phyloP scores from a whole-genome alignment of 2,888 invertebrate genomes.

The Tillus elongatus region DNA sequence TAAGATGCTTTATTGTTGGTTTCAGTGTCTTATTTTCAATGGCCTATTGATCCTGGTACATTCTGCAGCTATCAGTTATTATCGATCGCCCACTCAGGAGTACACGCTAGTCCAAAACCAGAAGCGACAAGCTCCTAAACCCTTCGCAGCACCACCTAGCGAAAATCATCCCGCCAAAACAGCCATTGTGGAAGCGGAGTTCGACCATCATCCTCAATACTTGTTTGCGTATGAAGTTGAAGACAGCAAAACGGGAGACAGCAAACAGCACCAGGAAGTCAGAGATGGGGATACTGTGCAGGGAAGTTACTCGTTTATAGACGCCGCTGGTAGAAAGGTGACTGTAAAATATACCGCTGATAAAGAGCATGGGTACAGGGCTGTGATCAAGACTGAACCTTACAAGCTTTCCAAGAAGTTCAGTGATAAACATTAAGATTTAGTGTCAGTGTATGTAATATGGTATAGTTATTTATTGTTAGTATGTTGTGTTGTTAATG shows the following conservation, averaged over 20 bases:
- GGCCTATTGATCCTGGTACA: no score
- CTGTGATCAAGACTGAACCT: background rate
- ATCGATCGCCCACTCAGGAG: background rate
- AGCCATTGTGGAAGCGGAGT: background rate
- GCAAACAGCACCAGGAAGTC: background rate
- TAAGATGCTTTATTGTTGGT: no score
- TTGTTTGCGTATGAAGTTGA: background rate
- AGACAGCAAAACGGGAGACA: conserved; percentile 2
- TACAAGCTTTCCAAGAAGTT: background rate
- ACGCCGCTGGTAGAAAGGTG: background rate
- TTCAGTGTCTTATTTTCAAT: no score
- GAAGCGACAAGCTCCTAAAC: no score
- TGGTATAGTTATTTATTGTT: no score
- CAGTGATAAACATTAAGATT: no score
- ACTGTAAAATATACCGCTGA: conserved; percentile 2
- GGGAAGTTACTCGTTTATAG: conserved; percentile 1
- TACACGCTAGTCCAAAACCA: no score
- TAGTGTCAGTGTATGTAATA: no score
- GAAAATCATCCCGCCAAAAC: background rate
- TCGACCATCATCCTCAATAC: conserved; percentile 4
- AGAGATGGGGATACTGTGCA: conserved; percentile 1
- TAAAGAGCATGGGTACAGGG: background rate
- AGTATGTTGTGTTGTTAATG: no score
- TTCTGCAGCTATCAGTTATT: no score
- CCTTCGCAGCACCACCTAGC: background rate